These are phyloP conservation scores for Cephus pygmeus DNA, from an alignment of 2,888 invertebrate species.

Conservation along the genomic window DNA sequence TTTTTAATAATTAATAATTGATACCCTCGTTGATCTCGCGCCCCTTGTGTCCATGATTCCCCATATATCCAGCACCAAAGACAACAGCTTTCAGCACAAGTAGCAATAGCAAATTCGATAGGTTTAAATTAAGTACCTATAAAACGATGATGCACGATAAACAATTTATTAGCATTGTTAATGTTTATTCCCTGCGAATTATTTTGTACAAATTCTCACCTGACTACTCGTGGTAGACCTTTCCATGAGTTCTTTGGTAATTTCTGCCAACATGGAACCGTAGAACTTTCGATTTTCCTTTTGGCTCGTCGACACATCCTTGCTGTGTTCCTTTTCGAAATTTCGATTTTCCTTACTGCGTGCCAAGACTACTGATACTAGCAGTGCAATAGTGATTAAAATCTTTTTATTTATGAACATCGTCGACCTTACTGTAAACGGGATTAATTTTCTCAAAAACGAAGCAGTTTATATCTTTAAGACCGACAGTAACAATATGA, in stretches of 20 bases:
- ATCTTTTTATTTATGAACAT: slow-evolving; percentile 26
- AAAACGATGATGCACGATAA: slow-evolving; percentile 26
- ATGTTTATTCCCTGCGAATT: not conserved
- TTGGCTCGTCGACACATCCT: not conserved
- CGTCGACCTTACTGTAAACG: not conserved
- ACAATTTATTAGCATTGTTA: not conserved
- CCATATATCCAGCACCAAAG: slow-evolving; percentile 83
- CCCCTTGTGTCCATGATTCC: slow-evolving; percentile 67
- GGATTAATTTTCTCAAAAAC: slow-evolving; percentile 2
- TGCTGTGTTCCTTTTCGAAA: slow-evolving; percentile 22
- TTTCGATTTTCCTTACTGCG: slow-evolving; percentile 30
- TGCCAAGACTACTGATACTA: slow-evolving; percentile 30
- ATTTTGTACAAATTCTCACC: slow-evolving; percentile 66
- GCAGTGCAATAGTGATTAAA: slow-evolving; percentile 27
- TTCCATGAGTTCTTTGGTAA: slow-evolving; percentile 77
- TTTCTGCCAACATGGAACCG: slow-evolving; percentile 70
- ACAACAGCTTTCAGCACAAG: slow-evolving; percentile 85
- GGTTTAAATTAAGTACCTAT: slow-evolving; percentile 82
- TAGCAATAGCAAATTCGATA: slow-evolving; percentile 84
- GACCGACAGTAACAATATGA: too few relatives aligned
- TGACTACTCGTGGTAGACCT: slow-evolving; percentile 77
- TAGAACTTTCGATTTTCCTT: slow-evolving; percentile 32
- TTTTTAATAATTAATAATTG: slow-evolving; percentile 29
- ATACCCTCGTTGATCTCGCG: slow-evolving; percentile 73
- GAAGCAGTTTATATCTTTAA: not conserved